These are phyloP conservation scores for Chalcis sispes DNA, from an alignment of 2,888 invertebrate genomes.

Conservation along the genomic window DNA sequence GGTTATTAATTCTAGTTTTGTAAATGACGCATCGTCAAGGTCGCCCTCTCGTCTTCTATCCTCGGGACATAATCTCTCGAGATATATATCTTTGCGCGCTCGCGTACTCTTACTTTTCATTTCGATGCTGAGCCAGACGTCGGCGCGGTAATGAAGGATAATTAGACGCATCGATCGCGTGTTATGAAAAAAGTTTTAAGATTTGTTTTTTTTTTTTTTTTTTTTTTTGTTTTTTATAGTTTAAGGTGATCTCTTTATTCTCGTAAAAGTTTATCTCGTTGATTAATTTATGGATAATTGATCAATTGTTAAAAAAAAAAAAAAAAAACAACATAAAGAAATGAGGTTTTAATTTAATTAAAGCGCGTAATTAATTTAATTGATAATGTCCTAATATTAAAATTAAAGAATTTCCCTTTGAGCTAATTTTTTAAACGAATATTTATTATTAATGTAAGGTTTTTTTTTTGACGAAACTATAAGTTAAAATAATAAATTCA, in stretches of 20 bases:
- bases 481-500: too few relatives aligned
- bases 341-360: background rate
- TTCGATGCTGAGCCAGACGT: background rate
- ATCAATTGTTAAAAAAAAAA: background rate
- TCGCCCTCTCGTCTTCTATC: constrained; percentile 2
- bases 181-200: background rate
- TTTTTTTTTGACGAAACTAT: too few relatives aligned
- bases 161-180: background rate
- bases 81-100: background rate
- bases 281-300: background rate
- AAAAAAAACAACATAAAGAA: background rate
- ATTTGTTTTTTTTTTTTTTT: background rate
- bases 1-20: constrained; percentile 15
- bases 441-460: too few relatives aligned
- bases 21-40: constrained; percentile 34
- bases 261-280: too few relatives aligned
- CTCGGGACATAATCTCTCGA: background rate
- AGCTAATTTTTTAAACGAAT: too few relatives aligned
- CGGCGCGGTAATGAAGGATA: constrained; percentile 5
- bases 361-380: too few relatives aligned
- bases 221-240: background rate
- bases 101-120: constrained; percentile 16
- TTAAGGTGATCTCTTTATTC: too few relatives aligned
- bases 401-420: too few relatives aligned
- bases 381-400: too few relatives aligned